phyloP scores from a whole-genome alignment of 1,140 invertebrate species.

The Acromyrmex heyeri region DNA sequence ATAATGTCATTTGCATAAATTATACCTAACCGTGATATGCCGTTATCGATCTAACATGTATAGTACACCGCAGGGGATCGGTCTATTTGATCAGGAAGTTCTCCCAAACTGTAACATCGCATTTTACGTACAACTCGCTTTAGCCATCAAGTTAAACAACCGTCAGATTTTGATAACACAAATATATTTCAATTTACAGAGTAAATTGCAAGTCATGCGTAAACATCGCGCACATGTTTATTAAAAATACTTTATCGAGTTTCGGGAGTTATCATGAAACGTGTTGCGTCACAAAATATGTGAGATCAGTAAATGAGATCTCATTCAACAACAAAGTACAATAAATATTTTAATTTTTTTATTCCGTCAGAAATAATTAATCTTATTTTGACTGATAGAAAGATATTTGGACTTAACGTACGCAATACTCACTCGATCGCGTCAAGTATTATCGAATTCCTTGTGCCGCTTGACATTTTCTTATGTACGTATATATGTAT shows the following conservation, averaged over 20 bases:
- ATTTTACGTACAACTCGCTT: slow-evolving; percentile 1
- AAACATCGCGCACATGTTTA: not conserved
- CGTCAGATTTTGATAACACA: slow-evolving; percentile 26
- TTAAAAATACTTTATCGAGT: not conserved
- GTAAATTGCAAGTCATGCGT: not conserved
- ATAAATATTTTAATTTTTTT: not conserved
- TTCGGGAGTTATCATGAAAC: not conserved
- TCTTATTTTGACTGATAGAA: no score
- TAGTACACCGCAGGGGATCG: not conserved
- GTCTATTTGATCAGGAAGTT: slow-evolving; percentile 53
- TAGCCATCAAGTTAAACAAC: slow-evolving; percentile 29
- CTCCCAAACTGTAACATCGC: slow-evolving; percentile 28
- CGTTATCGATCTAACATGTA: slow-evolving; percentile 47
- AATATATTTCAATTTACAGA: slow-evolving; percentile 1
- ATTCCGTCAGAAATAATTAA: not conserved
- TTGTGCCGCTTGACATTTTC: slow-evolving; percentile 36
- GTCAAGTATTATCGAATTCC: slow-evolving; percentile 32
- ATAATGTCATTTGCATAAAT: slow-evolving; percentile 58
- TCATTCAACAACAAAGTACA: not conserved
- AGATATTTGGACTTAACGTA: not conserved
- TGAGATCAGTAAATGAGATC: not conserved
- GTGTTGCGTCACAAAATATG: not conserved
- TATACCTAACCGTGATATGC: slow-evolving; percentile 29
- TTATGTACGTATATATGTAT: not conserved
- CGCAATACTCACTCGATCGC: not conserved